Base-by-base conservation (phyloP, 2,888 invertebrate genomes). In the Zonitis immaculata region DNA sequence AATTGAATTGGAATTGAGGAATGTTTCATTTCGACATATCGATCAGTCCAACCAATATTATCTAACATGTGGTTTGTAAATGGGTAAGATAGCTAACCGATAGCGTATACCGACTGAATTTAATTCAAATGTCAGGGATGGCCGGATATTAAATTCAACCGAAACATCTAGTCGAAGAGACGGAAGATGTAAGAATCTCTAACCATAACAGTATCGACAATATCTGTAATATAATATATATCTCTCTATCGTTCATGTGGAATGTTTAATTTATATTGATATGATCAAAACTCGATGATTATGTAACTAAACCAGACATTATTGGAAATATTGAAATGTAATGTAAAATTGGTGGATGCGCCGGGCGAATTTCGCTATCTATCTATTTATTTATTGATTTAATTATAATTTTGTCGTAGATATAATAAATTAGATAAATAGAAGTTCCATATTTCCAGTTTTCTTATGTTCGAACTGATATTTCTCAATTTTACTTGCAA, bases 71-170 rank as follows among this genome's bases (percentile, higher is more conserved):
- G 56, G 59, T 55, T 59, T 52, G 49, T 55, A 57, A 57, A 53
- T 55, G 57, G 54, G 52, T 47, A 57, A 55, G 55, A 59, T 59
- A 55, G 51, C 57, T 57, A 55, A 51, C 57, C 57, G 54, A 51
- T 48, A 56, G 51, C 57, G 57, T 6, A 25, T 28, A 54, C 51
- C 51, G 55, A 58, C 56, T 56, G 60, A 63, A 65, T 65, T 65
- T 62, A 65, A 65, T 65, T 63, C 63, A 60, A 63, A 63, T 58
- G 63, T 65, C 63, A 62, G 60, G 55, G 56, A 45, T 55, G 61
- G 56, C 60, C 60, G 59, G 59, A 60, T 63, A 59, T 62, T 56
- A 52, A 56, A 56, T 56, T 56, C 43, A 56, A 56, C 52, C 50
- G 39, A 43, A 39, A 47, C 48, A 35, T 25, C n/a, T n/a, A n/a